These are phyloP conservation scores for Pocillopora verrucosa DNA, from an alignment of 64 coral and sea anemone genomes.

Conservation along the genomic window DNA sequence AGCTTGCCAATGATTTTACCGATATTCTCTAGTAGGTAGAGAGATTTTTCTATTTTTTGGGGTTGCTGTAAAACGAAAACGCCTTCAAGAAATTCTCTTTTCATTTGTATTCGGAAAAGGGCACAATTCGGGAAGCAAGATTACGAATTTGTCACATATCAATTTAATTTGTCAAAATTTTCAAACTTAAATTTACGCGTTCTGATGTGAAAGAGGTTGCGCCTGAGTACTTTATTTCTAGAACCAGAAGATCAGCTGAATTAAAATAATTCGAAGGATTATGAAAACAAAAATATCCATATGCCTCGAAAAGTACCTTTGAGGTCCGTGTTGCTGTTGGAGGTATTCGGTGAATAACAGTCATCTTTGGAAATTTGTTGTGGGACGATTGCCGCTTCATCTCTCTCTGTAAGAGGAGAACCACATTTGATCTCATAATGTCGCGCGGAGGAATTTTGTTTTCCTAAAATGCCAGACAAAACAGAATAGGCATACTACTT, in stretches of 20 bases:
- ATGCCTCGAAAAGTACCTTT: not conserved
- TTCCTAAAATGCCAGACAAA: conserved; percentile 38
- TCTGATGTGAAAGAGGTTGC: not conserved
- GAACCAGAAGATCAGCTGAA: conserved; percentile 12
- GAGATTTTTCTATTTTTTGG: not conserved
- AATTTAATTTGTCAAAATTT: not conserved
- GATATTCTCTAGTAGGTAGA: not conserved
- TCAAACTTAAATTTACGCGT: not conserved
- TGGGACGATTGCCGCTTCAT: not conserved
- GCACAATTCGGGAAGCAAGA: not conserved
- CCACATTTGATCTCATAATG: not conserved
- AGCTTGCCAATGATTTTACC: not conserved
- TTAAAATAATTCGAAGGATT: not conserved
- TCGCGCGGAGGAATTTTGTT: not conserved
- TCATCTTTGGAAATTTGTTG: conserved; percentile 15
- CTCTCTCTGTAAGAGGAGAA: not conserved
- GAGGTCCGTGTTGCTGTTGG: not conserved
- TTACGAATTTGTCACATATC: not conserved
- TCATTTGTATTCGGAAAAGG: not conserved
- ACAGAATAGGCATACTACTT: conserved; percentile 30
- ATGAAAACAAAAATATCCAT: not conserved
- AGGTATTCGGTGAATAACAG: not conserved
- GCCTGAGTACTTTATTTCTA: not conserved
- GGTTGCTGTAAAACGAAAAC: not conserved
- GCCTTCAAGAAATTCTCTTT: not conserved